Evolutionary conservation across 1,140 invertebrate genomes (phyloP).

Genomic region (Mylabris phalerata): DNA sequence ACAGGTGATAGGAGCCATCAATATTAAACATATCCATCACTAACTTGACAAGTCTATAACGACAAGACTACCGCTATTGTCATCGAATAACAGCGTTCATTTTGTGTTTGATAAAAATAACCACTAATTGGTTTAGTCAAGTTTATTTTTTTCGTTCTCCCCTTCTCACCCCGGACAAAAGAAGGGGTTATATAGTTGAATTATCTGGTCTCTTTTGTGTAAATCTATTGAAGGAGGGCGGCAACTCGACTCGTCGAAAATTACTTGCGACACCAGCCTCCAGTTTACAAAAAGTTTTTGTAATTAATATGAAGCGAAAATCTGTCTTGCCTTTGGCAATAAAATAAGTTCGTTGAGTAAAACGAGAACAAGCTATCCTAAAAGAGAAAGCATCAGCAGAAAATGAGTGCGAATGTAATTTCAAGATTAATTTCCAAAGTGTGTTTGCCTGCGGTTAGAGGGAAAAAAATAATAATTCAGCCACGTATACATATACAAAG

Average conservation of each 20-base stretch:
- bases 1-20: constrained; percentile 15
- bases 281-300: constrained; percentile 17
- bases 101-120: too few species aligned
- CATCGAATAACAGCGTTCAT: too few species aligned
- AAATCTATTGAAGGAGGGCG: too few species aligned
- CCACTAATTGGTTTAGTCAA: too few species aligned
- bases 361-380: constrained; percentile 21
- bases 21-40: constrained; percentile 29
- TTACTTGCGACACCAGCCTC: constrained; percentile 5
- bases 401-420: constrained; percentile 25
- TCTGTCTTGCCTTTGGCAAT: constrained; percentile 26
- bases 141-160: too few species aligned
- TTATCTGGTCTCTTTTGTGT: too few species aligned
- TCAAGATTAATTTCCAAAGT: constrained; percentile 18
- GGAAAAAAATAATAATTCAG: constrained; percentile 8
- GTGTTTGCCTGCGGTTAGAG: constrained; percentile 6
- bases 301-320: constrained; percentile 31
- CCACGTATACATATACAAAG: neutral
- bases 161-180: too few species aligned
- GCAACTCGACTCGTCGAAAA: too few species aligned
- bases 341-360: constrained; percentile 27
- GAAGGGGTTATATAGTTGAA: too few species aligned
- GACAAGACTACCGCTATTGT: constrained; percentile 16
- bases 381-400: constrained; percentile 10
- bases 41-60: constrained; percentile 25